These are phyloP conservation scores for Tokudaia muenninki DNA, from an alignment of 2,797 vertebrate species.

Conservation along the genomic window DNA sequence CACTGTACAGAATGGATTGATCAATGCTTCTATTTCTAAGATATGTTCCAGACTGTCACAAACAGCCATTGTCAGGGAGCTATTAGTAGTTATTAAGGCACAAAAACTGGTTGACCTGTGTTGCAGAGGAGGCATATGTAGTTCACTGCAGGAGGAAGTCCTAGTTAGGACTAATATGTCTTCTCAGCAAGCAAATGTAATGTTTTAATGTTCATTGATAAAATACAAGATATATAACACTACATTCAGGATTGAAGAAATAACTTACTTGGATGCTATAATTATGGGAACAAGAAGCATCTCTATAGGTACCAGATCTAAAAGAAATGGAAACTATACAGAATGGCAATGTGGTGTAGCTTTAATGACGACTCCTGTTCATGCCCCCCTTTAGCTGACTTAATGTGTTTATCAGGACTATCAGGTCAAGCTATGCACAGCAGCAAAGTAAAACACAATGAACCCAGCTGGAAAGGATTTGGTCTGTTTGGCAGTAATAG, in stretches of 20 bases:
- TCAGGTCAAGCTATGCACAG: background rate
- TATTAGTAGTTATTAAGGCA: background rate
- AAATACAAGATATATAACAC: background rate
- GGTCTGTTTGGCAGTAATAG: background rate
- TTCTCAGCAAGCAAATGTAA: background rate
- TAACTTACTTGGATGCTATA: background rate
- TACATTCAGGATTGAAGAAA: background rate
- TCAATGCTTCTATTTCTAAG: background rate
- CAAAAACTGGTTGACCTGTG: background rate
- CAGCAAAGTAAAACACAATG: background rate
- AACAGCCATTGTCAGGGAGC: background rate
- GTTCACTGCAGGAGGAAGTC: background rate
- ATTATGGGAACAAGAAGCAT: background rate
- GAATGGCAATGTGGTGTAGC: background rate
- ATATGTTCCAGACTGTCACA: background rate
- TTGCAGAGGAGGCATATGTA: rapidly evolving
- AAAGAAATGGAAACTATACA: background rate
- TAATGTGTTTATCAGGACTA: background rate
- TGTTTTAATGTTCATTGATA: background rate
- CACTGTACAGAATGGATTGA: background rate
- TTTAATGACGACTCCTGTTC: background rate
- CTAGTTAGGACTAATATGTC: background rate
- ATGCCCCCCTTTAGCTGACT: background rate
- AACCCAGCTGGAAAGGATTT: background rate
- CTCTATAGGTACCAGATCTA: background rate